phyloP scores from a whole-genome alignment of 1,140 invertebrate genomes.

The Prorops nasuta region DNA sequence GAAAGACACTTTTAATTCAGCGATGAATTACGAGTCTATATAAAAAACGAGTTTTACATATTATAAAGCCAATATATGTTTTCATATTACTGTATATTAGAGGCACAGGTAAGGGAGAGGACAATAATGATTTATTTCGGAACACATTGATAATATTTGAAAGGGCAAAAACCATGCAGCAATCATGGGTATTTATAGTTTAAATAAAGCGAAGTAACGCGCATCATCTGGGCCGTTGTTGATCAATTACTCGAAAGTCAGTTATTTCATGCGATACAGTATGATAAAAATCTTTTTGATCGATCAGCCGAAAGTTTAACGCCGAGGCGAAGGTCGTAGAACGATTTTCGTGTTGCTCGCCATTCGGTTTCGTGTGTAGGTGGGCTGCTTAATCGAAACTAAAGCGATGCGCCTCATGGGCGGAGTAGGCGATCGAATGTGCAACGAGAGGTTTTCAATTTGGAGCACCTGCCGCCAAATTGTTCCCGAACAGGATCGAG shows the following conservation, averaged over 20 bases:
- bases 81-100: no score
- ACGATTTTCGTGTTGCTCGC: conserved; percentile 5
- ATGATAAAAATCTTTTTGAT: conserved; percentile 14
- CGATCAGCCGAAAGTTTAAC: conserved; percentile 10
- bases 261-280: conserved; percentile 16
- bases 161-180: no score
- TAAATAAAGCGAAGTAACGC: no score
- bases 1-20: no score
- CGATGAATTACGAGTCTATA: no score
- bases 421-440: conserved; percentile 26
- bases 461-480: conserved; percentile 36
- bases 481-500: conserved; percentile 21
- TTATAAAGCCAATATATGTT: no score
- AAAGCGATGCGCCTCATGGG: conserved; percentile 16
- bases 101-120: no score
- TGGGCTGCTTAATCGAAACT: conserved; percentile 19
- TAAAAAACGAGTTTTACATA: no score
- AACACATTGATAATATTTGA: no score
- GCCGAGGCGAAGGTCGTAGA: no score
- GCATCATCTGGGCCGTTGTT: background rate
- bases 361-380: conserved; percentile 11
- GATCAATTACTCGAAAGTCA: conserved; percentile 9
- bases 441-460: conserved; percentile 32
- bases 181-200: no score
- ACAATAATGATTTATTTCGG: no score